Evolutionary conservation across 1,140 invertebrate species (phyloP), one percentile per base, ranked within the genome.

Genomic region (Brachionus calyciflorus): DNA sequence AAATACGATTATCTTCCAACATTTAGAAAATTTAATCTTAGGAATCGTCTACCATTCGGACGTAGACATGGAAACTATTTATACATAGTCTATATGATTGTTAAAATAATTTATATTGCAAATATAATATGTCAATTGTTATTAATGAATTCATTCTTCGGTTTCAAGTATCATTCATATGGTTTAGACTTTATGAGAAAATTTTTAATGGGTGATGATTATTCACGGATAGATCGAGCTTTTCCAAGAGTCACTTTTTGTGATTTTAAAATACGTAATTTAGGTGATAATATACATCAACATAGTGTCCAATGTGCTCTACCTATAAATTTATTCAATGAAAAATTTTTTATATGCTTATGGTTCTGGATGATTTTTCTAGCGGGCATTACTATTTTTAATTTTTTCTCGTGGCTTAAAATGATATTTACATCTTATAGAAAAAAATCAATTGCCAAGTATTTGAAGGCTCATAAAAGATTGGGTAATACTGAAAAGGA

Each of bases 281-380:
- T 87, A 37, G 86, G 86, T 73, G 84, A 85, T 51, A 81, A 81
- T 49, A 82, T 86, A 49, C 84, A 87, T 73, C 83, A 84, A 55
- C 85, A 88, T 79, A 87, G 86, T 57, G 86, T 87, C 44, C 87
- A 87, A 78, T 87, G 87, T 79, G 86, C 87, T 26, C 84, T 87
- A 28, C 87, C 87, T 68, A 87, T 88, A 40, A 88, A 88, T 79
- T 81, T 87, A 28, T 88, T 88, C 80, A 87, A 88, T 79, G 87
- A 87, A 79, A 87, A 87, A 80, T 87, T 87, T 30, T 88, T 87
- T 79, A 84, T 87, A 69, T 86, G 87, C 78, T 78, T 88, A 30
- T 88, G 87, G 87, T 87, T 88, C 79, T 87, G 87, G 87, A 84
- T 86, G 48, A 85, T 88, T 10, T 86, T 87, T 80, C 83, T 87